Conservation (phyloP, 1,140 invertebrate genomes). For the Rhopalosiphum padi region DNA sequence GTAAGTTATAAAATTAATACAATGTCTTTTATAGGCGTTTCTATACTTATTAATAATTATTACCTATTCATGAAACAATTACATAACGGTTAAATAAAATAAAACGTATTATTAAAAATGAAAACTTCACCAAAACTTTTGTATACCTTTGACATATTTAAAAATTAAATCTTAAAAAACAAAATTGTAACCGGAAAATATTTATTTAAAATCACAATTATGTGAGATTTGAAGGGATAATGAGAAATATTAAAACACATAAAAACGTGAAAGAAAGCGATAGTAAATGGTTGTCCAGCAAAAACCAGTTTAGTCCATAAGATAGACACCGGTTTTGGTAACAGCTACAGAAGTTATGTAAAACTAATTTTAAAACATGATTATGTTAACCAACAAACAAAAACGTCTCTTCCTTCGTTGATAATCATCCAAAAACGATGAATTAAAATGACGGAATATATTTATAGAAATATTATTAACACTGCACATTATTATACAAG, state of each 20-base stretch:
- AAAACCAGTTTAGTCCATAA: slow-evolving; percentile 14
- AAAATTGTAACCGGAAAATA: neutral
- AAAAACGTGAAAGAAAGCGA: neutral
- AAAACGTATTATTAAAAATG: neutral
- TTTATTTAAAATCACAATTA: neutral
- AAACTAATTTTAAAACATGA: slow-evolving; percentile 11
- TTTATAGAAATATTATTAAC: slow-evolving; percentile 34
- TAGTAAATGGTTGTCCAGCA: neutral
- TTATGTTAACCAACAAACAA: neutral
- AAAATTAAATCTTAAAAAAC: neutral
- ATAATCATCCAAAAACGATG: slow-evolving; percentile 35
- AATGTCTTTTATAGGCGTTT: neutral
- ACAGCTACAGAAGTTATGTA: neutral
- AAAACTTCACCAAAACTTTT: neutral
- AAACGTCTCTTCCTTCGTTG: slow-evolving; percentile 1
- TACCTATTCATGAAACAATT: neutral
- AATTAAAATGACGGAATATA: neutral
- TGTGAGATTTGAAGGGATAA: neutral
- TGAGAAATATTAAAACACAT: neutral
- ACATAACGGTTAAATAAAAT: neutral
- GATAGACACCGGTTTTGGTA: slow-evolving; percentile 27
- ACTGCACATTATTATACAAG: neutral
- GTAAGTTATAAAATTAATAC: neutral
- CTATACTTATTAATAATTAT: neutral
- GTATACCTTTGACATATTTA: neutral